These are phyloP conservation scores for Diadema setosum DNA, from an alignment of 35 echinoderm and acorn worm species.

Conservation along the genomic window DNA sequence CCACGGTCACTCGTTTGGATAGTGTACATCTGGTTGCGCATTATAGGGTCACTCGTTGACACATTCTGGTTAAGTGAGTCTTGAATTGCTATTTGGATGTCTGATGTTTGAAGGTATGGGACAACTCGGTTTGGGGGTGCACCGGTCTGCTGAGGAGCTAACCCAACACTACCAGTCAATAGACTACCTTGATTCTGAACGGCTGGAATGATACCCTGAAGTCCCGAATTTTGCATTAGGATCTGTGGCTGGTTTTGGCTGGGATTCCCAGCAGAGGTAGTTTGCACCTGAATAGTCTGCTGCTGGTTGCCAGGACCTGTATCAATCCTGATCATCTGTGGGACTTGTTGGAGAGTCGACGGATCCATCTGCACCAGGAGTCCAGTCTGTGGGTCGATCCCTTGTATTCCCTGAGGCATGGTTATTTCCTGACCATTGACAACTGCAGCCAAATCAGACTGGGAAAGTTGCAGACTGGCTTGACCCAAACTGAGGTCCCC, in stretches of 20 bases:
- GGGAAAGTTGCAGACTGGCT: slow-evolving; percentile 50
- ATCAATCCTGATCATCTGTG: slow-evolving; percentile 43
- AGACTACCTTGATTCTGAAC: neutral
- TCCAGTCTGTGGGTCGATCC: slow-evolving; percentile 57
- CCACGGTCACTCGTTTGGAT: neutral
- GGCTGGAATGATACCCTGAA: neutral
- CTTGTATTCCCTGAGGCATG: slow-evolving; percentile 40
- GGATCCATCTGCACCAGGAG: slow-evolving; percentile 68
- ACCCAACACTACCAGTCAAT: no score
- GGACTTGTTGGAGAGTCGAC: slow-evolving; percentile 52
- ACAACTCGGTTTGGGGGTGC: neutral
- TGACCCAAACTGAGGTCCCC: slow-evolving; percentile 46
- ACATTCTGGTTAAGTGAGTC: neutral
- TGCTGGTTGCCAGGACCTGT: slow-evolving; percentile 10
- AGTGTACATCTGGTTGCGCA: neutral
- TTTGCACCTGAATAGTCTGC: neutral
- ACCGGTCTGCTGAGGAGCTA: neutral
- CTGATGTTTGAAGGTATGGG: neutral
- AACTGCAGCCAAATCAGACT: slow-evolving; percentile 14
- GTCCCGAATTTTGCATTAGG: neutral
- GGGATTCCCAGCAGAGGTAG: neutral
- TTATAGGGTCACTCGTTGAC: neutral
- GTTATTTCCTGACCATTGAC: neutral
- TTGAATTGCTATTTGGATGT: neutral
- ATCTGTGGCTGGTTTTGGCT: neutral